phyloP scores from a whole-genome alignment of 2,888 invertebrate species.

The Ctena decussata region DNA sequence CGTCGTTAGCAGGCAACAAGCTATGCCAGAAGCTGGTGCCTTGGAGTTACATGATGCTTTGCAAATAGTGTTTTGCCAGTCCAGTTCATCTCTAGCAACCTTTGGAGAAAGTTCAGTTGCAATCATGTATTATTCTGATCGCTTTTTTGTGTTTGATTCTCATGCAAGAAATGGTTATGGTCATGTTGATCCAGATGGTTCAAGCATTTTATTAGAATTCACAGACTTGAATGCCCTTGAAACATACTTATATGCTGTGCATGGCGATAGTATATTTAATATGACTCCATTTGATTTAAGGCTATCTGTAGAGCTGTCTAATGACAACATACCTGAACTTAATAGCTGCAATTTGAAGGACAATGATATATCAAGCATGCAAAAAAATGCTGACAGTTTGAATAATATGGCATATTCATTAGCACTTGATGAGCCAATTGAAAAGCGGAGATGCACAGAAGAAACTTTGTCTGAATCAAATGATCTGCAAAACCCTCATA shows the following conservation, averaged over 20 bases:
- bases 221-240: background rate
- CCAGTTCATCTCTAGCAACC: background rate
- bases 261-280: background rate
- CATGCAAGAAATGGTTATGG: background rate
- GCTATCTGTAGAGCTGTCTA: no score
- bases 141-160: conserved; percentile 4
- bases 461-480: no score
- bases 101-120: background rate
- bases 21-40: background rate
- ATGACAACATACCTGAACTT: no score
- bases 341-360: no score
- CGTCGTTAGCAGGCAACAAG: background rate
- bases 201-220: background rate
- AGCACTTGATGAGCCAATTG: no score
- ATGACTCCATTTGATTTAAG: no score
- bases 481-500: no score
- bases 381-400: no score
- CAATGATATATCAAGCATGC: no score
- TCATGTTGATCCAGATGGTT: background rate
- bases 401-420: no score
- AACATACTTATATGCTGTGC: background rate
- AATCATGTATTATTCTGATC: background rate
- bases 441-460: no score
- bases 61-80: background rate
- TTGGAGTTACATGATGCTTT: background rate